phyloP scores from a whole-genome alignment of 2,888 invertebrate species.

The Heliconius aoede region DNA sequence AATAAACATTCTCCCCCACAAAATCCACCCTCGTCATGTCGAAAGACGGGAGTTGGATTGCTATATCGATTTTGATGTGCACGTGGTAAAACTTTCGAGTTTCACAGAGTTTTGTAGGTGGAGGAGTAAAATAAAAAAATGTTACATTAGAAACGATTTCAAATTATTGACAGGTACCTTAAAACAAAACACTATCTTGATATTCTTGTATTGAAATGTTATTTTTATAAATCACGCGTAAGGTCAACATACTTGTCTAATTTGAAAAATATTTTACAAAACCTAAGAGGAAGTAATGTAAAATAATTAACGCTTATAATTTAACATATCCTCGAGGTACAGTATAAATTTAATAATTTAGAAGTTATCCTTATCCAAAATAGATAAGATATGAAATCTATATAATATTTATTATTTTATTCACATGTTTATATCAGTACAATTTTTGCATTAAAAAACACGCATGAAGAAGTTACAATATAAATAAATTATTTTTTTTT shows the following conservation, averaged over 20 bases:
- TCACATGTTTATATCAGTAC: not conserved
- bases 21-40: slow-evolving; percentile 58
- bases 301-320: not conserved
- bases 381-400: slow-evolving; percentile 1
- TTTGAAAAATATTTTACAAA: not conserved
- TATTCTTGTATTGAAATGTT: not conserved
- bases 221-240: not conserved
- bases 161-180: not conserved
- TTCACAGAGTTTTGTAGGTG: not conserved
- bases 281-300: not conserved
- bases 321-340: not conserved
- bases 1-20: slow-evolving; percentile 65
- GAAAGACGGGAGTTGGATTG: slow-evolving; percentile 59
- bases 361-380: slow-evolving; percentile 5
- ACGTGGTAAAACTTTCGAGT: slow-evolving; percentile 33
- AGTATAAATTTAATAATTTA: not conserved
- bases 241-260: not conserved
- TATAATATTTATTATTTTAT: not conserved
- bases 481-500: not conserved
- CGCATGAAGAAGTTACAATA: not conserved
- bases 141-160: not conserved
- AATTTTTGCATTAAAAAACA: not conserved
- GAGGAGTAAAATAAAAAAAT: slow-evolving; percentile 9
- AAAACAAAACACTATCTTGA: not conserved
- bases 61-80: slow-evolving; percentile 50